A percentile compares a stretch with the other conserved stretches of the same genome.
phyloP scores from a whole-genome alignment of 92 coral and sea anemone genomes.

The Palythoa caribaeorum region DNA sequence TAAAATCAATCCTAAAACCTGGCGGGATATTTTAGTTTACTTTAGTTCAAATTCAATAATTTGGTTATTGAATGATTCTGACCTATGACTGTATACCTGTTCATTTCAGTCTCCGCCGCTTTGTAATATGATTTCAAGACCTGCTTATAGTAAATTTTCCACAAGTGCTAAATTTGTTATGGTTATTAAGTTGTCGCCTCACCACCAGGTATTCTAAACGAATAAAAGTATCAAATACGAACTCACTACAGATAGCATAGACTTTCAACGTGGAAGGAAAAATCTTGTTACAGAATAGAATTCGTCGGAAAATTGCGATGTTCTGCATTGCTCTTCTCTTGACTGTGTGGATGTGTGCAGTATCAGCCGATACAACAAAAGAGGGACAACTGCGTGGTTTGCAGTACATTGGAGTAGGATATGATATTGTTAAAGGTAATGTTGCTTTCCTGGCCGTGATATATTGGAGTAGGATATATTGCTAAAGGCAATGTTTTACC shows the following conservation, averaged over 20 bases:
- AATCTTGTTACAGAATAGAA: background rate
- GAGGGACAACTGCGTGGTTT: constrained; percentile 26
- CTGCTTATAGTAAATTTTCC: background rate
- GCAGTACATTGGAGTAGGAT: constrained; percentile 37
- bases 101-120: background rate
- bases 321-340: constrained; percentile 2
- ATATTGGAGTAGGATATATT: too few species aligned
- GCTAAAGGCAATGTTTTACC: too few species aligned
- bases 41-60: background rate
- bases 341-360: background rate
- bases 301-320: background rate
- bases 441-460: too few species aligned
- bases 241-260: background rate
- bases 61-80: background rate
- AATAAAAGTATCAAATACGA: background rate
- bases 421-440: constrained; percentile 38
- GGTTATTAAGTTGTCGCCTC: background rate
- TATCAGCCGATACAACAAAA: background rate
- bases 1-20: too few species aligned
- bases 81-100: background rate
- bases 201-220: background rate
- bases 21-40: too few species aligned
- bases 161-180: background rate
- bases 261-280: background rate
- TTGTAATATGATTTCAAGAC: background rate